These are phyloP conservation scores for Zaprionus capensis DNA, from an alignment of 1,140 invertebrate genomes.

Conservation along the genomic window DNA sequence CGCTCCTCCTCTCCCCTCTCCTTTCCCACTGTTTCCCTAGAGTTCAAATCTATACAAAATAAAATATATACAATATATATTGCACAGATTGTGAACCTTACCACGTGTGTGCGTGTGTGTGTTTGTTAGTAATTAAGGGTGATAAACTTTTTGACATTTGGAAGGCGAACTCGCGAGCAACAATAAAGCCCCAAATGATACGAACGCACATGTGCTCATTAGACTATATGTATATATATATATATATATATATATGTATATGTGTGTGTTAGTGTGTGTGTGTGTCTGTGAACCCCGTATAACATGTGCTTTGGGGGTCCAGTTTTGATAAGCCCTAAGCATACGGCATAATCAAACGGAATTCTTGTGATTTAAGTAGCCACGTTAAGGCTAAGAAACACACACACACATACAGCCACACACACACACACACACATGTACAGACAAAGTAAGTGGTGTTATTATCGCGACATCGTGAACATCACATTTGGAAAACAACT, in stretches of 20 bases:
- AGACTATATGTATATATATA: conserved; percentile 22
- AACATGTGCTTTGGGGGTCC: conserved; percentile 23
- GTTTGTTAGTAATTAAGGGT: conserved; percentile 51
- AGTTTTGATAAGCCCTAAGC: conserved; percentile 33
- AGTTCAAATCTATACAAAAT: neutral
- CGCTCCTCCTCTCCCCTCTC: neutral
- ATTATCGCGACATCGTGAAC: conserved; percentile 14
- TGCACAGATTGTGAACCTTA: conserved; percentile 6
- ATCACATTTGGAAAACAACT: conserved; percentile 16
- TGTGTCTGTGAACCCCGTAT: neutral
- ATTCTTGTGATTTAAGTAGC: conserved; percentile 35
- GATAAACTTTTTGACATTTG: conserved; percentile 75
- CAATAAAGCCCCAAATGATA: conserved; percentile 27
- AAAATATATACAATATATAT: neutral
- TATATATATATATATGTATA: conserved; percentile 25
- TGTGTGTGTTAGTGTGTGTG: neutral
- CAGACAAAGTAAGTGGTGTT: conserved; percentile 12
- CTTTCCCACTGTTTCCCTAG: neutral
- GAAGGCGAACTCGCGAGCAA: conserved; percentile 27
- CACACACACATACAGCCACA: neutral
- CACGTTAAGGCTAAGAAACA: conserved; percentile 10
- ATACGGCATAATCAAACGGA: conserved; percentile 15
- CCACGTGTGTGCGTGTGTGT: conserved; percentile 3
- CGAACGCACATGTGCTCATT: conserved; percentile 40
- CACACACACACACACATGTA: neutral